Conservation (phyloP, 2,888 invertebrate species). For the Melolontha melolontha region DNA sequence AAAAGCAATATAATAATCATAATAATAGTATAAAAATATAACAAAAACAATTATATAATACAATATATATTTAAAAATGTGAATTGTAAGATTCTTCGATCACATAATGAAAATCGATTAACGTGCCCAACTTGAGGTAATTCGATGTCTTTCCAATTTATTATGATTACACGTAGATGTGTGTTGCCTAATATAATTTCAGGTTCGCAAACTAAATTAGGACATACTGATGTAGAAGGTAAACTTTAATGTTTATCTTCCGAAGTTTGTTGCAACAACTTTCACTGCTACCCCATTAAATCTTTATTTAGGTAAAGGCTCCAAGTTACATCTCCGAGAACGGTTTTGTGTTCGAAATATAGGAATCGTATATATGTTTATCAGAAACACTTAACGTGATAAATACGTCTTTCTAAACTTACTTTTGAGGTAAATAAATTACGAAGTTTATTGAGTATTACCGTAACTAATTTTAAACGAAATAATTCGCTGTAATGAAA, state of each 20-base stretch:
- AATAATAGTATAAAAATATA: too few species aligned
- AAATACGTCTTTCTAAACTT: neutral
- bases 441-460: neutral
- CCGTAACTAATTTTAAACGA: too few species aligned
- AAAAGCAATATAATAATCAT: too few species aligned
- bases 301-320: slow-evolving; percentile 2
- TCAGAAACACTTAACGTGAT: slow-evolving; percentile 6
- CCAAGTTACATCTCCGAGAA: neutral
- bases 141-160: too few species aligned
- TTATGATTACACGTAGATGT: too few species aligned
- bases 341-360: neutral
- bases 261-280: slow-evolving; percentile 11
- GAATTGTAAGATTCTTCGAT: too few species aligned
- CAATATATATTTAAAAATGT: too few species aligned
- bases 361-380: slow-evolving; percentile 1
- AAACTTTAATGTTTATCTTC: slow-evolving; percentile 11
- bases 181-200: too few species aligned
- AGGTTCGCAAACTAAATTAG: neutral
- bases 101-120: too few species aligned
- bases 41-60: too few species aligned
- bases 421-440: neutral
- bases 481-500: too few species aligned
- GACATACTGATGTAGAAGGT: neutral
- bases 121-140: too few species aligned
- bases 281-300: slow-evolving; percentile 11